Percentiles rank a stretch among this genome's conserved stretches.
Conservation (phyloP, 2,888 invertebrate genomes). For the Habroteleia sp. region DNA sequence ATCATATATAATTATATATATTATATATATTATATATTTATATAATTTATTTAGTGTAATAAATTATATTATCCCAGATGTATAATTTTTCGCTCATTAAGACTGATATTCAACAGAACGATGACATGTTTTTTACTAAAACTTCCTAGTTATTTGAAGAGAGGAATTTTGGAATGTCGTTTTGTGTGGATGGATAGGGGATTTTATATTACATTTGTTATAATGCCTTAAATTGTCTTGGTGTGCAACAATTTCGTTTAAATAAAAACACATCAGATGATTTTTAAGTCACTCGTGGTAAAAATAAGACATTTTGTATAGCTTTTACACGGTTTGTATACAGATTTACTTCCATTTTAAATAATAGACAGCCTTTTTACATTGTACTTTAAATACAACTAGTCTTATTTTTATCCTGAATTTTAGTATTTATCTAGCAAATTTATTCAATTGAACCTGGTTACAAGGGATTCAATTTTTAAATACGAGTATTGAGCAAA, state of each 20-base stretch:
- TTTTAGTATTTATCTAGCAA: constrained; percentile 4
- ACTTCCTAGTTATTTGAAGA: constrained; percentile 1
- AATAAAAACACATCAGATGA: not conserved
- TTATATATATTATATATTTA: too few relatives aligned
- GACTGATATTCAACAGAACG: too few relatives aligned
- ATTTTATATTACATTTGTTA: constrained; percentile 11
- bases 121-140: constrained; percentile 28
- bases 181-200: constrained; percentile 1
- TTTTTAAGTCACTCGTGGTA: not conserved
- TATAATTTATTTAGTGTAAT: too few relatives aligned
- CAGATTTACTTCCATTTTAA: constrained; percentile 3
- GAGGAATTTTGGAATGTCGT: constrained; percentile 9
- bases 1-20: too few relatives aligned
- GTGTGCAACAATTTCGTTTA: not conserved
- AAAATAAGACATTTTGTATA: constrained; percentile 14
- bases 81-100: too few relatives aligned
- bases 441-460: constrained; percentile 12
- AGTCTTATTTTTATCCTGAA: constrained; percentile 7
- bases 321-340: constrained; percentile 15
- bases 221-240: not conserved
- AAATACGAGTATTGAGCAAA: constrained; percentile 5
- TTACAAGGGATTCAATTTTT: constrained; percentile 9
- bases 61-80: too few relatives aligned
- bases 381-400: not conserved
- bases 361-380: too few relatives aligned